Evolutionary conservation across 2,113 vertebrate genomes (phyloP), one percentile per base, ranked within the genome.

Genomic region (Lota lota): DNA sequence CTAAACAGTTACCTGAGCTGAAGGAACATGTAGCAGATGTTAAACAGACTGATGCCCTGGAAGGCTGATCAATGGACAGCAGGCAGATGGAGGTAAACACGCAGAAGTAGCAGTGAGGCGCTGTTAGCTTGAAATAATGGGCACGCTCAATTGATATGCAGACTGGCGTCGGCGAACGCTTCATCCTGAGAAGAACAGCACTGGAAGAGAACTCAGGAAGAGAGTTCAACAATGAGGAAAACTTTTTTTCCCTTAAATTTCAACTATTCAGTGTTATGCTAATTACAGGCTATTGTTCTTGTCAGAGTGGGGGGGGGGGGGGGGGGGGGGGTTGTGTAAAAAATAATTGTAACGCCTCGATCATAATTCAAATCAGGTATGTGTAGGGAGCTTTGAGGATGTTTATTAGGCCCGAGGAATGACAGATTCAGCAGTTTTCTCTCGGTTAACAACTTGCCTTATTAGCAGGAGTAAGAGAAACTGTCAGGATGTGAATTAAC

Each of bases 341-440:
- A 93, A 91, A 91, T 93, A 88, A 91, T 90, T 92, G 92, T 90
- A 91, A 92, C 91, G 91, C 92, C 89, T 82, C 89, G 92, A 93
- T 94, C 93, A 92, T 90, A 91, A 94, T 93, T 93, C 88, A 86
- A 93, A 91, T 93, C 93, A 91, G 83, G 80, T 69, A 77, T 68
- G 90, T 93, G 92, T 92, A 80, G 67, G 78, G 7, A 81, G 81
- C 0, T 68, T 88, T 74, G 77, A 90, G 90, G 91, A 84, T 88
- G 85, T 89, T 90, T 91, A 92, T 93, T 86, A 89, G 81, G 85
- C 80, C 72, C 65, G 69, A 68, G 72, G 89, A 92, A 93, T 78
- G 82, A 78, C 79, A 90, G 82, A 94, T 89, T 96, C 93, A 94
- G 94, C 92, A 89, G 53, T 17, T 80, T 94, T 94, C 91, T 79